Evolutionary conservation across 2,888 invertebrate species (phyloP), one percentile per base, ranked within the genome.

Genomic region (Xestia c-nigrum): DNA sequence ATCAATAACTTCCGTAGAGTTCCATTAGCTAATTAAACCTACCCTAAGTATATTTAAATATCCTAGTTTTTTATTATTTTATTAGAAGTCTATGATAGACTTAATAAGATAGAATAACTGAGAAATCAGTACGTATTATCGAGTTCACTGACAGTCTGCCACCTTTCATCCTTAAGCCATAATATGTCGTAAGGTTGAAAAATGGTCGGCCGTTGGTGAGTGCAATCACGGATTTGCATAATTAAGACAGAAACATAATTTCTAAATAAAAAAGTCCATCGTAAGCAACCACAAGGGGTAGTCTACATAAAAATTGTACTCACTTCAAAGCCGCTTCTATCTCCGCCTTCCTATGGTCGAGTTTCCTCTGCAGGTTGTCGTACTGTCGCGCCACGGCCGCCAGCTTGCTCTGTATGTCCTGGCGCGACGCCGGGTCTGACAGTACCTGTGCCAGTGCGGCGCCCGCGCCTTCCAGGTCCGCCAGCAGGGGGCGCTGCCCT

Each of bases 391-490:
- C 99, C n/a, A 99, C 97, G 4, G 98, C 98, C 0, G 98, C 97
- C 74, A 99, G 97, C 92, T 99, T 99, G 85, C 98, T 98, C 94
- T 98, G 98, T 66, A 99, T 98, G 95, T 99, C 99, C 65, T 98
- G 98, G 71, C 98, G 97, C 0, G 99, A 98, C 0, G 99, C 98
- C 0, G 99, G 98, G 95, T 99, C 99, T 43, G 99, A 98, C 57
- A 99, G 96, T 52, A 99, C 98, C 73, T 98, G 98, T 90, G 98
- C 98, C 0, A 99, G 96, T 50, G 98, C 98, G 2, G 98, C 98
- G n/a, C 99, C 99, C 0, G 99, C 98, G n/a, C 98, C 98, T 91
- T 99, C 99, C 47, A 98, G 97, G 94, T 99, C 99, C 0, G 99
- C 98, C 76, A 99, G 94, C 1, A 99, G 96, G 0, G 99, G 99